Conservation (phyloP, 1,140 invertebrate species). For the Platyscapa corneri region DNA sequence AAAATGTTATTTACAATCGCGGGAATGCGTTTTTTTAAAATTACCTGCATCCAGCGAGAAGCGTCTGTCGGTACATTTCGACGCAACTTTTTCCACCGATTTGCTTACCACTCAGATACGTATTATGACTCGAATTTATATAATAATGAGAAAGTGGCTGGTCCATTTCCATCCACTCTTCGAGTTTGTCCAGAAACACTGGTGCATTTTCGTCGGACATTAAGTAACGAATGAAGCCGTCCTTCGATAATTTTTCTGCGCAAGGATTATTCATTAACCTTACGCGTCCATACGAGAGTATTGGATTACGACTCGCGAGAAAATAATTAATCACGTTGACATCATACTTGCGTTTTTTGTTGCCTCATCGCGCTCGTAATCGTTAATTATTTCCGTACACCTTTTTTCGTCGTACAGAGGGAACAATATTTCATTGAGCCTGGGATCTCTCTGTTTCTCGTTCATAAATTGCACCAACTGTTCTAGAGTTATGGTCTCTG, state of each 20-base stretch:
- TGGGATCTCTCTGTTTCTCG: slow-evolving; percentile 97
- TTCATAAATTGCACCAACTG: slow-evolving; percentile 97
- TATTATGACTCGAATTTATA: slow-evolving; percentile 99
- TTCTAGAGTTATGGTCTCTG: slow-evolving; percentile 85
- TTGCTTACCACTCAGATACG: slow-evolving; percentile 96
- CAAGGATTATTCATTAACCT: background rate
- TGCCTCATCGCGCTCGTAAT: slow-evolving; percentile 92
- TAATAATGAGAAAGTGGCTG: slow-evolving; percentile 98
- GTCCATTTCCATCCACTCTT: slow-evolving; percentile 99
- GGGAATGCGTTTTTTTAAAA: background rate
- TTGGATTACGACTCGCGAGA: background rate
- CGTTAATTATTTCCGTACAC: slow-evolving; percentile 93
- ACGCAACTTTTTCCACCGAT: slow-evolving; percentile 98
- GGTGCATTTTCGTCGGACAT: slow-evolving; percentile 99
- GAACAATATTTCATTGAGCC: slow-evolving; percentile 98
- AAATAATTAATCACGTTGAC: background rate
- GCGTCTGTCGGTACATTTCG: slow-evolving; percentile 98
- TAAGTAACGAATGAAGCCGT: slow-evolving; percentile 97
- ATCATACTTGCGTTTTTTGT: slow-evolving; percentile 83
- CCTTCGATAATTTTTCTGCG: slow-evolving; percentile 86
- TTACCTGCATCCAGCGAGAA: slow-evolving; percentile 95
- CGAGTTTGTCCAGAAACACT: slow-evolving; percentile 97
- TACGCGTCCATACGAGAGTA: no score
- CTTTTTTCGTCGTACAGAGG: slow-evolving; percentile 97
- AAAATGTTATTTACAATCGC: background rate